A percentile compares a stretch with the other conserved stretches of the same genome.
Conservation (phyloP, 1,140 invertebrate genomes). For the Penaeus chinensis region DNA sequence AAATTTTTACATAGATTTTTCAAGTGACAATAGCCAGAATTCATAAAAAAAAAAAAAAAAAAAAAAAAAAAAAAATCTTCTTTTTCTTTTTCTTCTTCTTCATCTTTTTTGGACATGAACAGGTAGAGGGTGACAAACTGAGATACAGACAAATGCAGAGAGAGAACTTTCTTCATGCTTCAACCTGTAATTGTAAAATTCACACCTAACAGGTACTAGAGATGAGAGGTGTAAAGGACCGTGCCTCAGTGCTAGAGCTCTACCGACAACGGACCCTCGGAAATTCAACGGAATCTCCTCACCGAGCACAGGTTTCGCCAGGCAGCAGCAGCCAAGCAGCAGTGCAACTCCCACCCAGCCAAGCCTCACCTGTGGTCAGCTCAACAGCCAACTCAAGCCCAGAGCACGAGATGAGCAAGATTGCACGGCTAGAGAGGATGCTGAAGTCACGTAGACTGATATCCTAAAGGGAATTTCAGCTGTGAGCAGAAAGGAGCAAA, state of each 20-base stretch:
- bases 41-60: too few relatives aligned
- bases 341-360: background rate
- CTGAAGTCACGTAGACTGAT: constrained; percentile 61
- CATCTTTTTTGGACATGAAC: background rate
- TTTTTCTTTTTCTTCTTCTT: too few relatives aligned
- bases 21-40: too few relatives aligned
- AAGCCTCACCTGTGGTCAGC: background rate
- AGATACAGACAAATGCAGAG: background rate
- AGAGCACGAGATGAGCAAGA: constrained; percentile 61
- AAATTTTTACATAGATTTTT: too few relatives aligned
- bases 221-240: constrained; percentile 58
- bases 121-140: background rate
- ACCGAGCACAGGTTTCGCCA: constrained; percentile 14
- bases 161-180: background rate
- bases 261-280: constrained; percentile 56
- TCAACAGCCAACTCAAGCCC: constrained; percentile 35
- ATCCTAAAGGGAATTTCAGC: constrained; percentile 6
- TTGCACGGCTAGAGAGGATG: constrained; percentile 60
- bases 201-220: constrained; percentile 52
- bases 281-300: constrained; percentile 21
- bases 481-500: too few relatives aligned
- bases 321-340: background rate
- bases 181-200: background rate
- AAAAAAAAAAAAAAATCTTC: too few relatives aligned
- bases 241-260: constrained; percentile 53